Percentiles rank a stretch among this genome's conserved stretches.
Evolutionary conservation across 1,140 invertebrate genomes (phyloP).

Genomic region (Drosophila littoralis): DNA sequence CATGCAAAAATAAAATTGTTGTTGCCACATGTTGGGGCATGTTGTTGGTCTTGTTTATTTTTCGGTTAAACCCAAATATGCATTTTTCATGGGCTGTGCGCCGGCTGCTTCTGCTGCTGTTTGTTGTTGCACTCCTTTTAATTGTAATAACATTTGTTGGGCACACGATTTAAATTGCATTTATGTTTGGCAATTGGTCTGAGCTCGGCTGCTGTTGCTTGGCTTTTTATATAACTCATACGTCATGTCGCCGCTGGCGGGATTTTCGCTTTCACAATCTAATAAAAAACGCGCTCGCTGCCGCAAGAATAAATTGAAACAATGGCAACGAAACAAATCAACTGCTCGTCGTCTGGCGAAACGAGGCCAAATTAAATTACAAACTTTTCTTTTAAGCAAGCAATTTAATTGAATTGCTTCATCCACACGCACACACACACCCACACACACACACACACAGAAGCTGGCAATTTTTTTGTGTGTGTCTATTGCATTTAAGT

Average conservation of each 20-base stretch:
- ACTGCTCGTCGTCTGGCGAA: slow-evolving; percentile 57
- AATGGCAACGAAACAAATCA: slow-evolving; percentile 36
- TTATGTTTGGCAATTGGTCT: slow-evolving; percentile 71
- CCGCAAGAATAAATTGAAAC: slow-evolving; percentile 57
- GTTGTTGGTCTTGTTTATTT: slow-evolving; percentile 68
- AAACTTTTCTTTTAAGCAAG: slow-evolving; percentile 72
- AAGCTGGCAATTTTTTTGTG: slow-evolving; percentile 10
- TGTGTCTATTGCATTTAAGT: slow-evolving; percentile 32
- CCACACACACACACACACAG: not conserved
- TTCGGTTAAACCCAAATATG: slow-evolving; percentile 80
- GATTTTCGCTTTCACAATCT: slow-evolving; percentile 56
- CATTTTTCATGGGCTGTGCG: slow-evolving; percentile 72
- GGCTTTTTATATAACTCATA: slow-evolving; percentile 60
- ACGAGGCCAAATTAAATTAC: slow-evolving; percentile 73
- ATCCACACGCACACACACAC: slow-evolving; percentile 16
- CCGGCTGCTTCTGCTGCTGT: slow-evolving; percentile 1
- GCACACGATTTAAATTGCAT: slow-evolving; percentile 72
- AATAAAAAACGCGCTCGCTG: slow-evolving; percentile 49
- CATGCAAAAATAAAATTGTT: slow-evolving; percentile 46
- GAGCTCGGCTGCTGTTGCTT: slow-evolving; percentile 20
- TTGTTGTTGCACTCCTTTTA: slow-evolving; percentile 54
- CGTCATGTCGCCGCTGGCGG: slow-evolving; percentile 37
- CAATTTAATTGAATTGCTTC: slow-evolving; percentile 71
- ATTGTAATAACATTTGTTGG: slow-evolving; percentile 78
- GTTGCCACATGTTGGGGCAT: slow-evolving; percentile 52